Evolutionary conservation across 2,888 invertebrate species (phyloP).

Genomic region (Tubulanus polymorphus): DNA sequence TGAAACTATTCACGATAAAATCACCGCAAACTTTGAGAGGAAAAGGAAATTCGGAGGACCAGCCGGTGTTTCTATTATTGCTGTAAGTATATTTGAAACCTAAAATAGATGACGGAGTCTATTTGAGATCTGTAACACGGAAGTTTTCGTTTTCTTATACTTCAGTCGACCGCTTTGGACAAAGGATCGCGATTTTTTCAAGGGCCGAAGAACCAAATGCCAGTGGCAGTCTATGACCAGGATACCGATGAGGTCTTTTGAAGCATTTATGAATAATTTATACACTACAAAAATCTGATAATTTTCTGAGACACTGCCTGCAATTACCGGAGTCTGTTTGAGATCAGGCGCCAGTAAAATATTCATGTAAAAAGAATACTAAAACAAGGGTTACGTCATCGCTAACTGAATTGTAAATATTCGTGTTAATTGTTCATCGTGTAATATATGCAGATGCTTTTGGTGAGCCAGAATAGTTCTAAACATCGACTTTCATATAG

Average conservation of each 20-base stretch:
- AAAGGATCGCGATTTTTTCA: constrained; percentile 47
- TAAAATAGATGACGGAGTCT: background rate
- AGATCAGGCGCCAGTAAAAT: too few relatives aligned
- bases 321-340: too few relatives aligned
- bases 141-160: constrained; percentile 7
- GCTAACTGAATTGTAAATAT: too few relatives aligned
- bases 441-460: too few relatives aligned
- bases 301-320: too few relatives aligned
- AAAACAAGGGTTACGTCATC: too few relatives aligned
- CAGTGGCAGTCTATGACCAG: background rate
- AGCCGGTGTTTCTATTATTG: constrained; percentile 50
- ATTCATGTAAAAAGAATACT: too few relatives aligned
- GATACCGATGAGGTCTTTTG: background rate
- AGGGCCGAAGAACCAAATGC: background rate
- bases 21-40: constrained; percentile 50
- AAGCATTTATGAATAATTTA: too few relatives aligned
- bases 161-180: constrained; percentile 46
- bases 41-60: constrained; percentile 42
- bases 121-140: background rate
- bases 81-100: constrained; percentile 37
- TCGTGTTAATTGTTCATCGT: too few relatives aligned
- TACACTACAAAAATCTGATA: too few relatives aligned
- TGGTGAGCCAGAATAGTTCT: too few relatives aligned
- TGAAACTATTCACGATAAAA: constrained; percentile 43
- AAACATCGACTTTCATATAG: too few relatives aligned